Evolutionary conservation across 2,888 invertebrate species (phyloP).

Genomic region (Drosophila anomalata): DNA sequence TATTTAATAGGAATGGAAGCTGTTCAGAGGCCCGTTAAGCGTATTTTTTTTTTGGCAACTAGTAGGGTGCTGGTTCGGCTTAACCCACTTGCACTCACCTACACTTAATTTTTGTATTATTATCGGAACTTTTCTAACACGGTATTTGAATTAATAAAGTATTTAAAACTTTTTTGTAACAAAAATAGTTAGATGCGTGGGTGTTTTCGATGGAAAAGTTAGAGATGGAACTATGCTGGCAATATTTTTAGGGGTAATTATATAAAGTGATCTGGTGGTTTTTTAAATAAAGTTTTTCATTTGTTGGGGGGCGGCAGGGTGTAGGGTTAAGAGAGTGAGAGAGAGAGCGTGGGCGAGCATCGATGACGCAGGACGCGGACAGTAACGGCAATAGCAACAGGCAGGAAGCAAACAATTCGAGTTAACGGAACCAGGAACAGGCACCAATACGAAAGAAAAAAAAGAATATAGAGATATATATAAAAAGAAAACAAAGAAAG

Average conservation of each 20-base stretch:
- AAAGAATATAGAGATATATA: background rate
- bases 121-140: background rate
- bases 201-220: background rate
- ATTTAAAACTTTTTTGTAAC: background rate
- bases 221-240: conserved; percentile 11
- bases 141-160: background rate
- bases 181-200: background rate
- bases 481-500: conserved; percentile 17
- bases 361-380: conserved; percentile 50
- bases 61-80: conserved; percentile 34
- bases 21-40: conserved; percentile 54
- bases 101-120: background rate
- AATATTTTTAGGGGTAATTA: conserved; percentile 25
- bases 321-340: conserved; percentile 28
- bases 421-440: background rate
- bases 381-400: conserved; percentile 33
- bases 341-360: conserved; percentile 44
- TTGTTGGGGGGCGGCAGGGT: background rate
- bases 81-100: background rate
- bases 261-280: conserved; percentile 4
- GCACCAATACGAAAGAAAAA: background rate
- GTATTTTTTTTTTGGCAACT: conserved; percentile 23
- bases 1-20: conserved; percentile 61
- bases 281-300: conserved; percentile 17
- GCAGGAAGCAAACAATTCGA: conserved; percentile 30